A percentile compares a stretch with the other conserved stretches of the same genome.
Conservation (phyloP, 2,113 vertebrate species). For the Jaculus jaculus region DNA sequence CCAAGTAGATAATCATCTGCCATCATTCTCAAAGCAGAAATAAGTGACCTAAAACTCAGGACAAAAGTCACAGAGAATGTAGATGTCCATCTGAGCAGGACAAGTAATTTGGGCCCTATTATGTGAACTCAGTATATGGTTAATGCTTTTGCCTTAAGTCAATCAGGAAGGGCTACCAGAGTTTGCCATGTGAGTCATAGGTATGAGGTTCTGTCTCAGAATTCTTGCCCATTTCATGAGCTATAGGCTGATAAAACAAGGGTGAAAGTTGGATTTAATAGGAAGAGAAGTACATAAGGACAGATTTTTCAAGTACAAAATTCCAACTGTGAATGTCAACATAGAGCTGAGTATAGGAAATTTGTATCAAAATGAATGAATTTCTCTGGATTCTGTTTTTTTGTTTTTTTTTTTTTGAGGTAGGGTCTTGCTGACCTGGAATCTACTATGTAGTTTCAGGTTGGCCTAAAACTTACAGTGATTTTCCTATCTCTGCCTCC, state of each 20-base stretch:
- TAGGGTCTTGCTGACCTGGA: too few relatives aligned
- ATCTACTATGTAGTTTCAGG: too few relatives aligned
- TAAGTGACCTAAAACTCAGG: not conserved
- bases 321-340: not conserved
- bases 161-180: not conserved
- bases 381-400: not conserved
- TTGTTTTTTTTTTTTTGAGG: not conserved
- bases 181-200: not conserved
- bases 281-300: not conserved
- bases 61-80: not conserved
- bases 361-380: not conserved
- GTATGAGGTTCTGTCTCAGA: not conserved
- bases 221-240: not conserved
- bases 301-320: not conserved
- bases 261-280: not conserved
- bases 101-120: not conserved
- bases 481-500: too few relatives aligned
- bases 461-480: too few relatives aligned
- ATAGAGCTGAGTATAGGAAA: not conserved
- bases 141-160: not conserved
- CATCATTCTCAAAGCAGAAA: not conserved
- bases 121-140: not conserved
- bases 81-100: not conserved
- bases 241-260: not conserved
- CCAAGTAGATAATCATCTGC: constrained; percentile 7